Base-by-base conservation (phyloP, 1,140 invertebrate genomes). In the Drusus annulatus region DNA sequence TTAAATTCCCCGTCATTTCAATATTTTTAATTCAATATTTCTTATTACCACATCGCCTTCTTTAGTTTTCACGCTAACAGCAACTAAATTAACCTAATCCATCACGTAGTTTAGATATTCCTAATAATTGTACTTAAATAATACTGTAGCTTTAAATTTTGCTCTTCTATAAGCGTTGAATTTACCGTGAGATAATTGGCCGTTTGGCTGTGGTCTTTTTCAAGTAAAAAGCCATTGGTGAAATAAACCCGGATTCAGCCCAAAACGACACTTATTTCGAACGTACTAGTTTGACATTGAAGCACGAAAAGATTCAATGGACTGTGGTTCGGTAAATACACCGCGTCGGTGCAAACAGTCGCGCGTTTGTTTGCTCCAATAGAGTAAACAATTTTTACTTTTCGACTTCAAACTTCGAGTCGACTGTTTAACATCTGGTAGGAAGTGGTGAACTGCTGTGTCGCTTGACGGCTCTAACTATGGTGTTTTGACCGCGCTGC, bases 261-360 rank as follows among this genome's bases (percentile, higher is more conserved):
- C 58, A 17, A 60, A 36, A 10, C 31, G 31, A 36, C 63, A 36
- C n/a, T 68, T 68, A 36, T 68, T 28, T 23, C 23, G 36, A 25
- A 6, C 63, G 63, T 13, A 68, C 3, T 68, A 31, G 15, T 36
- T 68, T 68, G 3, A 25, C 62, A 31, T 16, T 31, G 25, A 45
- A 31, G 17, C 56, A 60, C 56, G 28, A 17, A 45, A 36, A 68
- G 63, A 68, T 68, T 68, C 58, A 60, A 60, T 23, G 58, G 15
- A 60, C 58, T 51, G 19, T 16, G 7, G 50, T 51, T 52, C 10
- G n/a, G 68, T 71, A 71, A 71, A 71, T 52, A 71, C 0, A 23
- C 19, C 25, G 68, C 54, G 50, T 15, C 68, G 45, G 68, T 17
- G 68, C 45, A 69, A 69, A 69, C 45, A 69, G 21, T 51, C 65